Evolutionary conservation across 2,797 vertebrate species (phyloP).

Genomic region (Pseudocheirus occidentalis): DNA sequence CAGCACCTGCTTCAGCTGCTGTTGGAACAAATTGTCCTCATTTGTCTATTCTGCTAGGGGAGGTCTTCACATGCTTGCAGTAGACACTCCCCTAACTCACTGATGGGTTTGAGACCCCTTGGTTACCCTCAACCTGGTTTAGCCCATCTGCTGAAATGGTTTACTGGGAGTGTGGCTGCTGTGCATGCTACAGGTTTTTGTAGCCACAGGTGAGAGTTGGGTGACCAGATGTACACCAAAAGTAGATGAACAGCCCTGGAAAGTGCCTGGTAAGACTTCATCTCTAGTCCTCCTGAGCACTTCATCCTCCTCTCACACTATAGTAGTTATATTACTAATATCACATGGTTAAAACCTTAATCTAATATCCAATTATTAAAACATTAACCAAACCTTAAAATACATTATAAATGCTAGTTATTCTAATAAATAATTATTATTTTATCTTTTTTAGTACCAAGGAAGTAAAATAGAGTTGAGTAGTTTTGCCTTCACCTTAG

Average conservation of each 20-base stretch:
- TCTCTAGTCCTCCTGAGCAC: neutral
- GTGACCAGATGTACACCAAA: neutral
- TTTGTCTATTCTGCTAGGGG: neutral
- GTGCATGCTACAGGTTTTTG: neutral
- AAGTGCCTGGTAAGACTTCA: neutral
- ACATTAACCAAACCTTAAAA: neutral
- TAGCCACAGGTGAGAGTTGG: neutral
- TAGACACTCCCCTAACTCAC: neutral
- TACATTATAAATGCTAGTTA: neutral
- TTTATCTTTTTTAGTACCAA: neutral
- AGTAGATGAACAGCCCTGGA: neutral
- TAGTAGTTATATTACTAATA: neutral
- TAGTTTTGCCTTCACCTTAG: neutral
- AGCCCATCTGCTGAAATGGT: neutral
- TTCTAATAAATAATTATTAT: neutral
- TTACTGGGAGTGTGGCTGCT: neutral
- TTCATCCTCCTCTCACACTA: neutral
- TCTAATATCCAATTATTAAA: neutral
- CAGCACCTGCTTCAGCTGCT: neutral
- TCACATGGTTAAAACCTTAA: neutral
- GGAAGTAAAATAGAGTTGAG: neutral
- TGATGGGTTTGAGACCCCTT: neutral
- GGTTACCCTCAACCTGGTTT: neutral
- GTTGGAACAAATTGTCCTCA: neutral
- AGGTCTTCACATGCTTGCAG: neutral